These are phyloP conservation scores for Muscicapa striata DNA, from an alignment of 2,797 vertebrate genomes.

Conservation along the genomic window DNA sequence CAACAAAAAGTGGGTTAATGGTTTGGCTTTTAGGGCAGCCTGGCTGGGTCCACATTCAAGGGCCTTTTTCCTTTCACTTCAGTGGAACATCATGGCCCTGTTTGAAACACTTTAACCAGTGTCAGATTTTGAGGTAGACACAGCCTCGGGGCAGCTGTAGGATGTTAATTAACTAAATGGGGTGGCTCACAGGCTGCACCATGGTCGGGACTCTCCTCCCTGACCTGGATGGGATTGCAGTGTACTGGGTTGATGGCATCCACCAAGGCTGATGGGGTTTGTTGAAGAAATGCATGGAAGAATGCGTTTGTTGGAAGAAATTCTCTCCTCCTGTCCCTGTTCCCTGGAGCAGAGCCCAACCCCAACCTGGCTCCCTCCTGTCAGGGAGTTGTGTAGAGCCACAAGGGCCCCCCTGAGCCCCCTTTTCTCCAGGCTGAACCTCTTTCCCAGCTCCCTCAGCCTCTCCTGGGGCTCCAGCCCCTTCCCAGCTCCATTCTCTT, in stretches of 20 bases:
- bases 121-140: background rate
- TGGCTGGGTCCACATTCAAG: background rate
- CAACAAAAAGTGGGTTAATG: background rate
- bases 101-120: background rate
- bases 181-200: background rate
- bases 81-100: background rate
- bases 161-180: background rate
- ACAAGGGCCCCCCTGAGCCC: background rate
- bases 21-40: background rate
- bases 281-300: background rate
- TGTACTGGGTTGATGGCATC: background rate
- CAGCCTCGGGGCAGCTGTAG: background rate
- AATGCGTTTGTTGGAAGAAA: background rate
- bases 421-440: background rate
- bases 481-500: rapidly evolving
- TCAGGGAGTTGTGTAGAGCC: background rate
- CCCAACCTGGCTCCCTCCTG: background rate
- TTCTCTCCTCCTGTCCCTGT: background rate
- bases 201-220: background rate
- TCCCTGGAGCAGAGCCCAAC: background rate
- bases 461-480: rapidly evolving
- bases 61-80: background rate
- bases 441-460: background rate
- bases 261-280: background rate
- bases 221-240: background rate